These are phyloP conservation scores for Cyclophora albipunctata DNA, from an alignment of 2,888 invertebrate species.

Conservation along the genomic window DNA sequence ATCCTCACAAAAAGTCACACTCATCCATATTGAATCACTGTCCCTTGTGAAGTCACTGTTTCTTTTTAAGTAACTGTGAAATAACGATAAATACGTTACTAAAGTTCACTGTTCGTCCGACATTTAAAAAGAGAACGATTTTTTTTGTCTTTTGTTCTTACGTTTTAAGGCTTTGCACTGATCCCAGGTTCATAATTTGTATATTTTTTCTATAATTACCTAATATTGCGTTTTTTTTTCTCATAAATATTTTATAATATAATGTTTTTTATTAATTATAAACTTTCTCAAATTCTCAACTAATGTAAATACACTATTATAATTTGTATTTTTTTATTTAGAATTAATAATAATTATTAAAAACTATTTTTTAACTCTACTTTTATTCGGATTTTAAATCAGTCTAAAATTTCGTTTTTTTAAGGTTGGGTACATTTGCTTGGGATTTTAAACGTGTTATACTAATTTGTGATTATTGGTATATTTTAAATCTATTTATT, in stretches of 20 bases:
- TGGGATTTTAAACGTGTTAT: constrained; percentile 49
- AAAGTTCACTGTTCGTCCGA: constrained; percentile 60
- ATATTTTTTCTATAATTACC: constrained; percentile 35
- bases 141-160: constrained; percentile 16
- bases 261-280: constrained; percentile 40
- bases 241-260: constrained; percentile 34
- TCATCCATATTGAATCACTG: constrained; percentile 33
- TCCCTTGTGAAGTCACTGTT: constrained; percentile 36
- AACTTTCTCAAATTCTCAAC: constrained; percentile 74
- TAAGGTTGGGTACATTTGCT: constrained; percentile 66
- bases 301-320: constrained; percentile 73
- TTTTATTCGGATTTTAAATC: constrained; percentile 68
- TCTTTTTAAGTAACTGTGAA: constrained; percentile 12
- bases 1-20: constrained; percentile 18
- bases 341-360: no score
- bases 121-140: constrained; percentile 40
- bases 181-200: constrained; percentile 62
- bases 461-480: constrained; percentile 45
- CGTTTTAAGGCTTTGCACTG: constrained; percentile 60
- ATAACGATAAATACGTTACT: no score
- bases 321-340: constrained; percentile 24
- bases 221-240: constrained; percentile 36
- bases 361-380: constrained; percentile 21
- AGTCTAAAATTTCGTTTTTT: constrained; percentile 73
- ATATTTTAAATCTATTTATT: constrained; percentile 41